Evolutionary conservation across 2,113 vertebrate species (phyloP), one percentile per base, ranked within the genome.

Genomic region (Columbina picui): DNA sequence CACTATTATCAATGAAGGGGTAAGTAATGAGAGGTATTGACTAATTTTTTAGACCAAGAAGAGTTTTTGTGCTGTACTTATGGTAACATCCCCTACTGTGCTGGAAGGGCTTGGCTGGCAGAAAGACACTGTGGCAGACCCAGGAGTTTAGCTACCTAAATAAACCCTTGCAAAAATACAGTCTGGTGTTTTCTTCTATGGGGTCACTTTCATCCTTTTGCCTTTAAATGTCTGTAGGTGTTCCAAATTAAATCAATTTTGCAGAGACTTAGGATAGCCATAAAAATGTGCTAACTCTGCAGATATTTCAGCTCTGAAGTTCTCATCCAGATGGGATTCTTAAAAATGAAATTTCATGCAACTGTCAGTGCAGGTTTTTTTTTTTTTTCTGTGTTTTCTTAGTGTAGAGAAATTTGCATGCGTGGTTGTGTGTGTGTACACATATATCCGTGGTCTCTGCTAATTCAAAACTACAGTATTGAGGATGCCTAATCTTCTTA

Each of bases 61-160:
- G 38, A 32, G 47, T 39, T 84, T 85, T 10, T 41, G 59, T 38
- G 32, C 22, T 38, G 79, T 36, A 27, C 13, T 59, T 14, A 18
- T 3, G 10, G 39, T 30, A 52, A 17, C 8, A 20, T 57, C 41
- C 70, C 87, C 36, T 32, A 32, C 18, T 1, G 3, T 0, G 0
- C 25, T 17, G 20, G 45, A 3, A 11, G 29, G 30, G 68, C 52
- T 34, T 34, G 22, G 57, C 50, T 39, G 12, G n/a, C 49, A 73
- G 36, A 59, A 78, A 26, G 45, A 52, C 14, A 57, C 2, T 3
- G 16, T 57, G 47, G n/a, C 17, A 38, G 56, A 68, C 18, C 18
- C 6, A 6, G 65, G 56, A 47, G 12, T 73, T 93, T 34, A 56
- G 25, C 27, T 55, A 26, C 47, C 52, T 52, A 0, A 17, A 50